phyloP scores from a whole-genome alignment of 2,113 vertebrate genomes.

The Sinocyclocheilus grahami region DNA sequence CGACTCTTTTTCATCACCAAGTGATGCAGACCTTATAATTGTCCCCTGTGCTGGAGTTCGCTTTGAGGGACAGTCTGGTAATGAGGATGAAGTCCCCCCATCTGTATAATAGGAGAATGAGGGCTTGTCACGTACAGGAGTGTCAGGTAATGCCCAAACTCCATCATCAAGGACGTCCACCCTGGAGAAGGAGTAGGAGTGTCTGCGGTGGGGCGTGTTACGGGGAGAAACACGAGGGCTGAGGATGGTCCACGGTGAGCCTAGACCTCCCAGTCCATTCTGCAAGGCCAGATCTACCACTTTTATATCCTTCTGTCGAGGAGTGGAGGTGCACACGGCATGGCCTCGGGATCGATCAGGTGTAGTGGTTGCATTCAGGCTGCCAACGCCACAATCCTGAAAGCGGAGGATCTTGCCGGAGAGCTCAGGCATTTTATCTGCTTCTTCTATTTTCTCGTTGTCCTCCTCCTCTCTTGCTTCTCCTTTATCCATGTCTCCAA shows the following conservation, averaged over 20 bases:
- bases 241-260: slow-evolving; percentile 75
- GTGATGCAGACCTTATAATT: slow-evolving; percentile 58
- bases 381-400: slow-evolving; percentile 47
- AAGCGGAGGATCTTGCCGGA: slow-evolving; percentile 57
- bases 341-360: slow-evolving; percentile 11
- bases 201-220: slow-evolving; percentile 25
- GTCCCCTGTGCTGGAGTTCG: slow-evolving; percentile 39
- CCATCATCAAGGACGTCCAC: slow-evolving; percentile 57
- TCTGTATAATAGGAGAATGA: not conserved
- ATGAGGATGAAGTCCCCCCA: slow-evolving; percentile 39
- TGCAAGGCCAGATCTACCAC: slow-evolving; percentile 64
- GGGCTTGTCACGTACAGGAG: slow-evolving; percentile 17
- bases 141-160: slow-evolving; percentile 58
- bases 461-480: not conserved
- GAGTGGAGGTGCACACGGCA: slow-evolving; percentile 51
- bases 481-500: not conserved
- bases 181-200: slow-evolving; percentile 29
- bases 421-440: slow-evolving; percentile 47
- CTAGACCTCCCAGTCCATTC: slow-evolving; percentile 52
- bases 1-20: slow-evolving; percentile 44
- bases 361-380: slow-evolving; percentile 34
- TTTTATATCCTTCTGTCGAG: slow-evolving; percentile 31
- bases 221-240: slow-evolving; percentile 65
- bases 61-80: slow-evolving; percentile 51
- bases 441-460: slow-evolving; percentile 44